Evolutionary conservation across 2,888 invertebrate genomes (phyloP), one percentile per base, ranked within the genome.

Genomic region (Cryptocephalus moraei): DNA sequence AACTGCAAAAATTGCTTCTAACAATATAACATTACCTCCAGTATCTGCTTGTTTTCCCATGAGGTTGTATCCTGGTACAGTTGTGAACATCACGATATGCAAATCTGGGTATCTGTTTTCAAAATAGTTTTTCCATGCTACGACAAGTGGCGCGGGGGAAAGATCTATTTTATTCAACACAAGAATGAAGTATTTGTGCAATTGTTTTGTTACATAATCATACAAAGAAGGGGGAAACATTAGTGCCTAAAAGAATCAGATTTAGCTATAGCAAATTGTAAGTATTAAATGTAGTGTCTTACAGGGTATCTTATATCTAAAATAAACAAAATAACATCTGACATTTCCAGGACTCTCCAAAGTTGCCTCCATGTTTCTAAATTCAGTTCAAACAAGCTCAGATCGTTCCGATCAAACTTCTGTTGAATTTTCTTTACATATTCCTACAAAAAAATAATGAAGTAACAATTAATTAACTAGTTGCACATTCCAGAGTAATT

Each of bases 361-460:
- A 96, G 68, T 61, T 96, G 96, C 10, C 95, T 72, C 95, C 95
- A 96, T 0, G 95, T 95, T 72, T 96, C 95, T 56, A 96, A 70
- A 72, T 96, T 96, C 49, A 94, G 68, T 67, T 96, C 95, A 68
- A 92, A 93, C 62, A 90, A 87, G 43, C 92, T 91, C 52, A 93
- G 71, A 4, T 82, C 77, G 49, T 78, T 75, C 62, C 77, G 74
- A 13, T 75, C 71, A 49, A 78, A 80, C 0, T 78, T 76, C 8
- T 75, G 72, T 57, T 86, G 81, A 8, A 93, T 70, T 0, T 69
- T 67, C 48, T 79, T 79, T 10, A 91, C 66, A 65, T 91, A 94
- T 58, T 86, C 83, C 88, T 91, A 65, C 4, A 71, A 22, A 22
- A 22, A 22, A 22, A 22, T 22, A 22, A 22, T 22, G 22, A 22